A percentile compares a stretch with the other conserved stretches of the same genome.
These are phyloP conservation scores for Tetranychus truncatus DNA, from an alignment of 2,888 invertebrate species.

Conservation along the genomic window DNA sequence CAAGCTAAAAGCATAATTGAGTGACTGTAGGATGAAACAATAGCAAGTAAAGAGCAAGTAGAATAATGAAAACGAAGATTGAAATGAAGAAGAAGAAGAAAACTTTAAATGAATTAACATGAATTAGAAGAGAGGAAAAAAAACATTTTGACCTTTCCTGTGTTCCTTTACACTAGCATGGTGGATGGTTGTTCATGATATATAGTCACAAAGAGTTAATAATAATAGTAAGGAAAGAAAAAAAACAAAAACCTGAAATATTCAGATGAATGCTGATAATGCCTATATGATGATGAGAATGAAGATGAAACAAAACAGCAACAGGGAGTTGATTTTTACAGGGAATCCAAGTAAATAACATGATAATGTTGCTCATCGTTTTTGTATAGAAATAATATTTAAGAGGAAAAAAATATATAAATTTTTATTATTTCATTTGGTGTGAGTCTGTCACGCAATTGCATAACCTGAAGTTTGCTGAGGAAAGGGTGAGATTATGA, in stretches of 20 bases:
- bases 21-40: no score
- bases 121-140: no score
- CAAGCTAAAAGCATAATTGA: no score
- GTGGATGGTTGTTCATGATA: no score
- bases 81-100: neutral
- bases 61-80: no score
- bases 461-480: neutral
- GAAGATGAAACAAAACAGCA: conserved; percentile 1
- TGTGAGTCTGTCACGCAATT: neutral
- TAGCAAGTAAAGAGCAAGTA: no score
- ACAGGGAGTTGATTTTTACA: neutral
- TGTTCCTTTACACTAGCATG: no score
- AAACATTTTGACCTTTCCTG: no score
- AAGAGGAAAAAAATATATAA: neutral
- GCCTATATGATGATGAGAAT: neutral
- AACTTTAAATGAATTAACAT: neutral
- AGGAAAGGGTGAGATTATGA: neutral
- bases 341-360: neutral
- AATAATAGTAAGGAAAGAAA: no score
- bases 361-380: neutral
- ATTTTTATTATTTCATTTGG: neutral
- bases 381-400: neutral
- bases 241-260: no score
- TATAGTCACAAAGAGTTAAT: no score
- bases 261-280: neutral